Evolutionary conservation across 2,888 invertebrate species (phyloP), one percentile per base, ranked within the genome.

Genomic region (Heliothis peltigera): DNA sequence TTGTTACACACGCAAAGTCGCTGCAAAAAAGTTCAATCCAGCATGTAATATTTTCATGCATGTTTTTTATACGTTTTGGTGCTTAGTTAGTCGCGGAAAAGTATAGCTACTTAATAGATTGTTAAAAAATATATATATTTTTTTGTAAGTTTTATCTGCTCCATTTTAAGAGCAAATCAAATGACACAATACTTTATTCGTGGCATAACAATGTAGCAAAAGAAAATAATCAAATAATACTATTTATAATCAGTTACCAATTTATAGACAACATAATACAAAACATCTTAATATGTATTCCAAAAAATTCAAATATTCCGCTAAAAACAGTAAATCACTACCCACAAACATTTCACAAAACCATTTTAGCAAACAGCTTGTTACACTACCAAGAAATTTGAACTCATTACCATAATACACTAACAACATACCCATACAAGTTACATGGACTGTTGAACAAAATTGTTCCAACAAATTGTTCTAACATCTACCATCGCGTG

Each of bases 371-470:
- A 22, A 48, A 51, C 59, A 53, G 35, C 53, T 19, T 44, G 52
- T 64, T 35, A 58, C 54, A 54, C 49, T 70, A 55, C 48, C 17
- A 15, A 21, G 52, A 59, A 63, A 35, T 49, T 53, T 1, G 28
- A 43, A 47, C 32, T 57, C 28, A 70, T 73, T 73, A 70, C 10
- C 70, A 73, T 73, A 73, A 75, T 64, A 75, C 21, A 61, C 55
- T 22, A 56, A n/a, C 39, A 49, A 64, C 70, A 65, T 72, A 69
- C 32, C 70, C 75, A 70, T 70, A 61, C 42, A 52, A 35, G 55
- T 70, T 18, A 46, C 43, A 22, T 22, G 39, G 42, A 35, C 25
- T 8, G 39, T 58, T 12, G 32, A 73, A 57, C 17, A 43, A 74
- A 74, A 70, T 54, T 54, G 2, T 32, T 12, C 56, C 70, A 43